Percentiles rank a stretch among this genome's conserved stretches.
Conservation (phyloP, 2,113 vertebrate genomes). For the Zosterops lateralis region DNA sequence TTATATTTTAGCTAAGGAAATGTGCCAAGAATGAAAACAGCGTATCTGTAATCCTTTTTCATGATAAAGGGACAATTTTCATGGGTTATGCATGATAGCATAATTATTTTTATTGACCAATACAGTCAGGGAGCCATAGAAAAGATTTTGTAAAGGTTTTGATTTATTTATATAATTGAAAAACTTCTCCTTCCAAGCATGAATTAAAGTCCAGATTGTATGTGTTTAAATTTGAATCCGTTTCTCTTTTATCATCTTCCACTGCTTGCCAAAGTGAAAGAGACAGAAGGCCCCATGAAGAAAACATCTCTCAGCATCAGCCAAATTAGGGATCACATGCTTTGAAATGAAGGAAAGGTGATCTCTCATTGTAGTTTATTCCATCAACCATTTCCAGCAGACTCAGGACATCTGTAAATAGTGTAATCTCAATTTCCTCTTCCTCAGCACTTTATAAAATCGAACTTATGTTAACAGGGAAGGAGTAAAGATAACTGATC, state of each 20-base stretch:
- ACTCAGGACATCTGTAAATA: constrained; percentile 46
- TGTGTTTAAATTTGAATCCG: constrained; percentile 4
- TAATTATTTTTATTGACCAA: not conserved
- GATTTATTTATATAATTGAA: constrained; percentile 27
- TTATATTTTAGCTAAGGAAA: not conserved
- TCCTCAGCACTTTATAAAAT: constrained; percentile 47
- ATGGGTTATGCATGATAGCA: not conserved
- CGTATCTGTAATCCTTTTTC: not conserved
- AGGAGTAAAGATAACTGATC: not conserved
- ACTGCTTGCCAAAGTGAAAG: constrained; percentile 23
- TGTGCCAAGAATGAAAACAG: not conserved
- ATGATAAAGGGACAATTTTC: not conserved
- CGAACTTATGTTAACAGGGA: not conserved
- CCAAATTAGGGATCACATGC: constrained; percentile 33
- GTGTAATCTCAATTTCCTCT: constrained; percentile 57
- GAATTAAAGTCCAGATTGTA: not conserved
- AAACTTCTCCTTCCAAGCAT: not conserved
- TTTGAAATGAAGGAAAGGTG: constrained; percentile 62
- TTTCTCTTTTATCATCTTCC: constrained; percentile 7
- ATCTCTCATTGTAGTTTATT: constrained; percentile 31
- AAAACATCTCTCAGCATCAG: constrained; percentile 49
- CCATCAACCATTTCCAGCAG: constrained; percentile 45
- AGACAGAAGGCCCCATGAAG: constrained; percentile 18
- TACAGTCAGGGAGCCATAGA: not conserved
- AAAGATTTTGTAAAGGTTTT: not conserved